Conservation (phyloP, 2,797 vertebrate species). For the Spinus olivaceus region DNA sequence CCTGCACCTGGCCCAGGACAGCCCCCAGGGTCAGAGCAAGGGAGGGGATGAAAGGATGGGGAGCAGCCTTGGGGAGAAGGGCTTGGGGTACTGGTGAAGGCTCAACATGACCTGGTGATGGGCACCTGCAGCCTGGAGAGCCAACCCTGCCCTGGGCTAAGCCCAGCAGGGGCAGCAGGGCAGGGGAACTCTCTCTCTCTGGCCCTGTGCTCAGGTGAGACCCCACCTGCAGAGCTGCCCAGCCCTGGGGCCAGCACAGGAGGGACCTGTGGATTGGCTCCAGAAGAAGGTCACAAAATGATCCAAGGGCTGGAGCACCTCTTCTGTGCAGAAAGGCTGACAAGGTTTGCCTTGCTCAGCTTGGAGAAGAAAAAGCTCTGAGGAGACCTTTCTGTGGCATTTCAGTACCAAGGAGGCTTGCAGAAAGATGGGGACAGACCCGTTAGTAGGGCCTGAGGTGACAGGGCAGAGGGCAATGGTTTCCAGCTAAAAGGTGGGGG, state of each 20-base stretch:
- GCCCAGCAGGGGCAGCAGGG: background rate
- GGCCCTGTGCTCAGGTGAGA: background rate
- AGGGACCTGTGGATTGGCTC: background rate
- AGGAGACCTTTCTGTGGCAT: background rate
- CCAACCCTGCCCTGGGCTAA: background rate
- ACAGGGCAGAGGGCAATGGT: background rate
- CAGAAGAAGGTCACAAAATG: background rate
- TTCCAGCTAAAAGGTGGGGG: background rate
- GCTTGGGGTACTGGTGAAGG: background rate
- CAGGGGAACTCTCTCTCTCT: background rate
- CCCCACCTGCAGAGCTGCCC: background rate
- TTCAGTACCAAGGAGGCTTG: background rate
- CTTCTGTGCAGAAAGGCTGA: background rate
- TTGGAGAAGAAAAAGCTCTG: background rate
- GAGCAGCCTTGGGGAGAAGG: background rate
- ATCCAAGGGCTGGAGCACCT: background rate
- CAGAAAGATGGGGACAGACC: background rate
- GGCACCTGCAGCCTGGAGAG: background rate
- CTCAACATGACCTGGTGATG: accelerated
- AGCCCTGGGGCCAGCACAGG: background rate
- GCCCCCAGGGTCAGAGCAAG: background rate
- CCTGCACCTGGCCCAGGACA: background rate
- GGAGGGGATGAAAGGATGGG: background rate
- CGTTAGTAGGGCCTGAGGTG: background rate
- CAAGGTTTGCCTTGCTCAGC: background rate